These are phyloP conservation scores for Pomatostomus ruficeps DNA, from an alignment of 2,113 vertebrate genomes.

Conservation along the genomic window DNA sequence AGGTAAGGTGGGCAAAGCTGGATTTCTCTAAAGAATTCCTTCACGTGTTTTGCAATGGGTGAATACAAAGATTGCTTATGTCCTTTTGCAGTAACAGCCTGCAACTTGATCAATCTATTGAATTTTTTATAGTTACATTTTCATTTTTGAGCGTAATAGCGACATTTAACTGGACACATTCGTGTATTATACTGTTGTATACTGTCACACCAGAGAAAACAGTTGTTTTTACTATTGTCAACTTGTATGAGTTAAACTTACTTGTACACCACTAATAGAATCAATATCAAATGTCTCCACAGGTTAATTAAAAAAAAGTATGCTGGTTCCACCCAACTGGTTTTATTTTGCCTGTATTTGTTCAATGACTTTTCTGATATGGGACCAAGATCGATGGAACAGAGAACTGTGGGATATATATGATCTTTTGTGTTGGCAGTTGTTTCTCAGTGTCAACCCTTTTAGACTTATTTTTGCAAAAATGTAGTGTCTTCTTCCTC, in stretches of 20 bases:
- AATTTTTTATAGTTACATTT: background rate
- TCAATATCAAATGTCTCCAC: background rate
- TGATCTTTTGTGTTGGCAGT: background rate
- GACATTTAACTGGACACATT: background rate
- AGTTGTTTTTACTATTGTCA: background rate
- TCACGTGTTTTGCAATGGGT: background rate
- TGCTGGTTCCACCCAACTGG: background rate
- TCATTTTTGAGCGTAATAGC: background rate
- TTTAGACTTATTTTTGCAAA: background rate
- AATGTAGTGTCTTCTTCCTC: background rate
- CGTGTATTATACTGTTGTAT: background rate
- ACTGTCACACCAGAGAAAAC: background rate
- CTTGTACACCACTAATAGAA: background rate
- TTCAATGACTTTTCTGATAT: background rate
- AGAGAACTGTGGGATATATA: background rate
- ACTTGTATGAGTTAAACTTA: background rate
- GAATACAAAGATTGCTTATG: background rate
- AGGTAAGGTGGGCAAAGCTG: slow-evolving; percentile 64
- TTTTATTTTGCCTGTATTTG: background rate
- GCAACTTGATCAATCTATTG: background rate
- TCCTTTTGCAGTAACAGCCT: background rate
- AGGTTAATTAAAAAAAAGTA: background rate
- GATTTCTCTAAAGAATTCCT: background rate
- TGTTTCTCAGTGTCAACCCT: background rate
- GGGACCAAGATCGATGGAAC: background rate